Evolutionary conservation across 2,888 invertebrate genomes (phyloP).

Genomic region (Morinoia aosen): DNA sequence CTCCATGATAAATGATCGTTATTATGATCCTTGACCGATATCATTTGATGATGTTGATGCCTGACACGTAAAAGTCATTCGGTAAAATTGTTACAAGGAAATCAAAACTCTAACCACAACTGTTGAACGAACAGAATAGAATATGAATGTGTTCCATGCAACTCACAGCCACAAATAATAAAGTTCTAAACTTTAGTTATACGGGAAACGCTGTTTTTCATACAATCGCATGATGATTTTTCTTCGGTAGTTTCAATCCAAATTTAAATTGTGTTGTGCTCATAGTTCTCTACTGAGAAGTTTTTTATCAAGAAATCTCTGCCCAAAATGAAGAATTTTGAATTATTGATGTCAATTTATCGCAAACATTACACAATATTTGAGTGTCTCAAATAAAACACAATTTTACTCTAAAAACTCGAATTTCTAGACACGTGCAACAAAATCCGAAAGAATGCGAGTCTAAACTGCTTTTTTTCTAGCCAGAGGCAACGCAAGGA

Average conservation of each 20-base stretch:
- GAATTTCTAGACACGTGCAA: neutral
- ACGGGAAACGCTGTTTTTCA: neutral
- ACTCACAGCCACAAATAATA: no score
- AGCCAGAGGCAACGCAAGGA: neutral
- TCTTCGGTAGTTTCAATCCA: neutral
- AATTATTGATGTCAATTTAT: neutral
- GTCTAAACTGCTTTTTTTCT: neutral
- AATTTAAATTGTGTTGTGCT: neutral
- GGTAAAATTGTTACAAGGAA: no score
- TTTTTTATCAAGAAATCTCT: neutral
- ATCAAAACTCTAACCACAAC: no score
- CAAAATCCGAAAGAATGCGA: neutral
- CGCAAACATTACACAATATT: neutral
- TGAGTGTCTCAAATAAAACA: neutral
- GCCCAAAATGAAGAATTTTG: neutral
- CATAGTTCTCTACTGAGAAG: neutral
- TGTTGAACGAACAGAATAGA: no score
- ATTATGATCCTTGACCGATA: no score
- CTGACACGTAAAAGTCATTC: no score
- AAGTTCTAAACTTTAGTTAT: no score
- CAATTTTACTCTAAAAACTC: neutral
- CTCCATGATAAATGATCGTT: no score
- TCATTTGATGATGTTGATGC: no score
- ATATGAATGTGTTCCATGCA: no score
- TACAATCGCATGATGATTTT: neutral